Conservation (phyloP, 2,888 invertebrate genomes). For the Fragum whitleyi region DNA sequence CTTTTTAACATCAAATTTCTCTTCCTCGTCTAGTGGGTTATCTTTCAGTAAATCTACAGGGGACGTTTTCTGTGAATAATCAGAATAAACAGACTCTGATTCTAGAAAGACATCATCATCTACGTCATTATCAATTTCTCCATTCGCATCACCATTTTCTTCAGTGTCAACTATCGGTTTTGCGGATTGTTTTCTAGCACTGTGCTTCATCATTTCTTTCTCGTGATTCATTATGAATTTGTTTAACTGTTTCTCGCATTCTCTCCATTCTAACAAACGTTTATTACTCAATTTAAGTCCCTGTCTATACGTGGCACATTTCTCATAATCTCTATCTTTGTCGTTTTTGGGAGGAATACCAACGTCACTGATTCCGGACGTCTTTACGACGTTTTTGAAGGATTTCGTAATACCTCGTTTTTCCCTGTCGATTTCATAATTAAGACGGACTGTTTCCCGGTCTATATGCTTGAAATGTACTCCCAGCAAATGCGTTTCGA, state of each 20-base stretch:
- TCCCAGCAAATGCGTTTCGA: constrained; percentile 69
- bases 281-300: constrained; percentile 68
- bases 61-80: constrained; percentile 32
- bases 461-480: constrained; percentile 65
- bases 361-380: constrained; percentile 71
- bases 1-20: constrained; percentile 62
- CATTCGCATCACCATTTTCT: not conserved
- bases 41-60: constrained; percentile 48
- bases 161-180: not conserved
- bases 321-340: constrained; percentile 67
- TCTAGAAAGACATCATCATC: constrained; percentile 54
- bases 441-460: constrained; percentile 58
- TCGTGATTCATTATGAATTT: constrained; percentile 58
- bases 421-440: constrained; percentile 70
- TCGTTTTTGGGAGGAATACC: constrained; percentile 66
- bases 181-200: constrained; percentile 22
- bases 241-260: constrained; percentile 67
- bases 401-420: constrained; percentile 65
- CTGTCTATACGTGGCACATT: constrained; percentile 63
- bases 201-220: constrained; percentile 45
- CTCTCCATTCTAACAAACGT: constrained; percentile 67
- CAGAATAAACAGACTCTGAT: constrained; percentile 45
- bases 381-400: constrained; percentile 65
- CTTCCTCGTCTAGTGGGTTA: constrained; percentile 31
- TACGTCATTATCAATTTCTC: constrained; percentile 18